Conservation (phyloP, 2,888 invertebrate species). For the Ptilodon capucinus region DNA sequence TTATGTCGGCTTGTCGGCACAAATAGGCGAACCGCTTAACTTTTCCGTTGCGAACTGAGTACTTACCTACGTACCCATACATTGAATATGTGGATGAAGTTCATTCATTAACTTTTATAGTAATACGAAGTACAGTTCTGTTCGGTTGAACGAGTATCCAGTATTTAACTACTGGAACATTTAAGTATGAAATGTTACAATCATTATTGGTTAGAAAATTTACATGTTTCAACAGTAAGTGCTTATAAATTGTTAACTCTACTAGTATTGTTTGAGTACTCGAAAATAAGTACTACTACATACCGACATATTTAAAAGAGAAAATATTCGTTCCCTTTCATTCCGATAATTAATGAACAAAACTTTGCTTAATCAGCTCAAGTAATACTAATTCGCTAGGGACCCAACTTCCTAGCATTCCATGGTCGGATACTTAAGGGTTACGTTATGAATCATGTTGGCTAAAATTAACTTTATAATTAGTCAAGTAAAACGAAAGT, state of each 20-base stretch:
- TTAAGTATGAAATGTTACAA: background rate
- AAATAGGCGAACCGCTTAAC: slow-evolving; percentile 46
- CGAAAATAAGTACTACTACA: background rate
- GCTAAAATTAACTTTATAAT: slow-evolving; percentile 53
- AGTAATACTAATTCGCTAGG: slow-evolving; percentile 47
- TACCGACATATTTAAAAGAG: background rate
- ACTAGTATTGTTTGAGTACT: background rate
- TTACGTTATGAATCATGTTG: slow-evolving; percentile 44
- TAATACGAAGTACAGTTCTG: slow-evolving; percentile 5
- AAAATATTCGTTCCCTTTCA: slow-evolving; percentile 6
- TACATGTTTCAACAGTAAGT: background rate
- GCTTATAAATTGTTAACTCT: background rate
- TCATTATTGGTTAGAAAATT: background rate
- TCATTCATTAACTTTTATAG: slow-evolving; percentile 23
- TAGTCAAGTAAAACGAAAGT: slow-evolving; percentile 40
- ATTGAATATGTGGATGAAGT: slow-evolving; percentile 27
- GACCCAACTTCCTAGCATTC: slow-evolving; percentile 5
- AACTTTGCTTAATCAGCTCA: slow-evolving; percentile 47
- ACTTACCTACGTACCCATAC: too few relatives aligned
- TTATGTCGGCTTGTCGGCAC: slow-evolving; percentile 45
- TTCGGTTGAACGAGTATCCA: slow-evolving; percentile 1
- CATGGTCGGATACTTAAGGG: slow-evolving; percentile 2
- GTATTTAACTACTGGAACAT: background rate
- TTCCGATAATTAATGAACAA: slow-evolving; percentile 35
- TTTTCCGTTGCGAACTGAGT: slow-evolving; percentile 26